A percentile compares a stretch with the other conserved stretches of the same genome.
Evolutionary conservation across 2,888 invertebrate species (phyloP).

Genomic region (Operophtera brumata): DNA sequence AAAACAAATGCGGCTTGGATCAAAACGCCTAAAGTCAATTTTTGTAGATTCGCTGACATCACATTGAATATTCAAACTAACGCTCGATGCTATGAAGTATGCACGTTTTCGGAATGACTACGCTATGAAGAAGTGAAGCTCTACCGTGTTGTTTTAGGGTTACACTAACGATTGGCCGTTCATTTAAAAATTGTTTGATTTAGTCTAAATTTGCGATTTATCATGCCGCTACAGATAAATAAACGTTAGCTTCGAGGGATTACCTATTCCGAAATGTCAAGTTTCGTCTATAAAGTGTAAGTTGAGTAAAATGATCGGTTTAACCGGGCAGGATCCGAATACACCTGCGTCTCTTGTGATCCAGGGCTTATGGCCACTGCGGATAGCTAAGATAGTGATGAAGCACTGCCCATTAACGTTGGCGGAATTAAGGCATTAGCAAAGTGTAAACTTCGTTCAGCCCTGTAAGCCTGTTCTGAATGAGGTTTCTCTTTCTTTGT

Average conservation of each 20-base stretch:
- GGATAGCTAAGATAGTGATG: slow-evolving; percentile 62
- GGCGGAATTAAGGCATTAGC: slow-evolving; percentile 49
- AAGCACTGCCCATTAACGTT: slow-evolving; percentile 59
- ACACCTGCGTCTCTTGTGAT: slow-evolving; percentile 61
- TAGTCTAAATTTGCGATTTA: slow-evolving; percentile 16
- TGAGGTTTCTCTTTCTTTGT: slow-evolving; percentile 16
- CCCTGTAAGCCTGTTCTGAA: slow-evolving; percentile 23
- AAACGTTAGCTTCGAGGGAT: slow-evolving; percentile 36
- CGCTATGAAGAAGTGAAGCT: slow-evolving; percentile 37
- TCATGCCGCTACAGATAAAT: slow-evolving; percentile 28
- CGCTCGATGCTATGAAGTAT: slow-evolving; percentile 41
- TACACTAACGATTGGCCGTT: slow-evolving; percentile 3
- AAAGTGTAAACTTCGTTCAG: slow-evolving; percentile 36
- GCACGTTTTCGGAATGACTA: slow-evolving; percentile 38
- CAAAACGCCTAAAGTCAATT: slow-evolving; percentile 36
- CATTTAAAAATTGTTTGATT: slow-evolving; percentile 6
- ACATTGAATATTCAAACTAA: slow-evolving; percentile 44
- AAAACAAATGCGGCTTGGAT: slow-evolving; percentile 33
- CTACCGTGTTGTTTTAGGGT: slow-evolving; percentile 14
- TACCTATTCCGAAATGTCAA: slow-evolving; percentile 31
- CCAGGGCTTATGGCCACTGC: slow-evolving; percentile 55
- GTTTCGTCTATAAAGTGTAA: slow-evolving; percentile 42
- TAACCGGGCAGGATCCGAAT: slow-evolving; percentile 43
- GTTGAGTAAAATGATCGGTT: slow-evolving; percentile 56
- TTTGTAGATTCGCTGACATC: slow-evolving; percentile 40